phyloP scores from a whole-genome alignment of 1,140 invertebrate genomes.

The Aphis gossypii region DNA sequence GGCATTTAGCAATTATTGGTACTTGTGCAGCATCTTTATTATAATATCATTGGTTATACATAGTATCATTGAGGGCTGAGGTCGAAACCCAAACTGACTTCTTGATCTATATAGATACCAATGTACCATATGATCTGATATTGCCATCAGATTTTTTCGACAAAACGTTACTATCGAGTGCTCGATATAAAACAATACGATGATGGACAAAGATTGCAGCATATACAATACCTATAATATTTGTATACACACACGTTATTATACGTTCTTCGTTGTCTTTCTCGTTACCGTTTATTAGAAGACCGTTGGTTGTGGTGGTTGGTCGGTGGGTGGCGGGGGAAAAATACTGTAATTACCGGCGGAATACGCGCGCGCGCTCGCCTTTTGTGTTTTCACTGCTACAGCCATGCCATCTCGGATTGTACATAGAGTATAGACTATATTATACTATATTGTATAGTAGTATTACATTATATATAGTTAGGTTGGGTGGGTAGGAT shows the following conservation, averaged over 20 bases:
- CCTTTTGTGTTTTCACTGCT: conserved; percentile 16
- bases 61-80: background rate
- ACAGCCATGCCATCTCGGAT: background rate
- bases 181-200: background rate
- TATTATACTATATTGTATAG: background rate
- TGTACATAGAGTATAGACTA: background rate
- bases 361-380: conserved; percentile 21
- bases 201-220: background rate
- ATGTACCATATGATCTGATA: background rate
- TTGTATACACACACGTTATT: background rate
- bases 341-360: conserved; percentile 10
- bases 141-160: background rate
- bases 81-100: background rate
- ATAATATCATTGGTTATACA: background rate
- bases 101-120: background rate
- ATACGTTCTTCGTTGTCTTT: background rate
- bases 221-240: background rate
- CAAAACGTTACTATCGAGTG: background rate
- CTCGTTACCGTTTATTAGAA: conserved; percentile 21
- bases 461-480: background rate
- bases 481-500: background rate
- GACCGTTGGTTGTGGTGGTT: background rate
- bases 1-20: background rate
- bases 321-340: background rate
- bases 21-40: background rate